Evolutionary conservation across 2,888 invertebrate species (phyloP).

Genomic region (Elegia similella): DNA sequence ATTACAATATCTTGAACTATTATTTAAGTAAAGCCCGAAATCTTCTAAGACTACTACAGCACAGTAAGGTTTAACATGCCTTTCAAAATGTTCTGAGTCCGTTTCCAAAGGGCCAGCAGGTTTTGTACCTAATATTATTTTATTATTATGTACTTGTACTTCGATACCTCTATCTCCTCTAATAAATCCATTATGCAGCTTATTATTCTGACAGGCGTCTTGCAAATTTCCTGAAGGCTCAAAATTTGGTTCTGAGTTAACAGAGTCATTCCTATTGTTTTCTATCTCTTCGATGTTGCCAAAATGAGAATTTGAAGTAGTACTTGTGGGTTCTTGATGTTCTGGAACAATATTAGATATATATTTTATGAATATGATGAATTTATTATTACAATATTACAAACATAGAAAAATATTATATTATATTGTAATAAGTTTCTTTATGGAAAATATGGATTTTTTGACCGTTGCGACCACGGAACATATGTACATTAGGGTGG

Average conservation of each 20-base stretch:
- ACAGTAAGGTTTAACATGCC: constrained; percentile 24
- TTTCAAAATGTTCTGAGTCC: constrained; percentile 21
- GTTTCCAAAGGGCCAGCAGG: constrained; percentile 27
- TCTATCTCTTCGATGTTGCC: background rate
- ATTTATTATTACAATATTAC: too few relatives aligned
- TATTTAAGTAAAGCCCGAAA: constrained; percentile 41
- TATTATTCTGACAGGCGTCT: background rate
- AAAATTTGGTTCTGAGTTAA: background rate
- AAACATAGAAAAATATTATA: too few relatives aligned
- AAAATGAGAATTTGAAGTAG: background rate
- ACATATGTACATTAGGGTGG: too few relatives aligned
- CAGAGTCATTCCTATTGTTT: background rate
- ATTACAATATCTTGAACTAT: constrained; percentile 50
- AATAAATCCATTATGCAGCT: background rate
- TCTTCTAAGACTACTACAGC: constrained; percentile 43
- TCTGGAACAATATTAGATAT: background rate
- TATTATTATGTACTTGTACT: constrained; percentile 31
- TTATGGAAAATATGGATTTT: too few relatives aligned
- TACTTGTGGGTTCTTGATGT: background rate
- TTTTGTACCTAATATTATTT: constrained; percentile 53
- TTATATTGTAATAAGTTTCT: too few relatives aligned
- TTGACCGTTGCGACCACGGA: too few relatives aligned
- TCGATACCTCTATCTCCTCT: constrained; percentile 4
- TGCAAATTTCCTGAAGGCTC: background rate
- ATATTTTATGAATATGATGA: too few relatives aligned